Conservation (phyloP, 2,797 vertebrate genomes). For the Hipposideros larvatus region DNA sequence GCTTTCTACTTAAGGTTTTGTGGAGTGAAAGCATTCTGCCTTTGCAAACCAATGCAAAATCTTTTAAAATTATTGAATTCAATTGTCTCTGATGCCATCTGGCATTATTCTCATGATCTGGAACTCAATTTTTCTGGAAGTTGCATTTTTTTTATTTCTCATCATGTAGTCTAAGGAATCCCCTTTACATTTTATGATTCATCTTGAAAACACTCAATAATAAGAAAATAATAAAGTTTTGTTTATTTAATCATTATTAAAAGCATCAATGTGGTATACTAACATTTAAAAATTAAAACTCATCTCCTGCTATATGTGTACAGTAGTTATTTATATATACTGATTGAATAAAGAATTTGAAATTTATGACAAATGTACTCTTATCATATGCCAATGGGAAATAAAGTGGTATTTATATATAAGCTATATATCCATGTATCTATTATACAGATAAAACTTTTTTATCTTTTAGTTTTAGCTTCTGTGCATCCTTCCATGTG, state of each 20-base stretch:
- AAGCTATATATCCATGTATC: conserved; percentile 61
- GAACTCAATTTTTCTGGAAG: conserved; percentile 30
- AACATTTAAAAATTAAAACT: conserved; percentile 70
- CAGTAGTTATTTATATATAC: conserved; percentile 65
- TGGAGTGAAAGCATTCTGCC: not conserved
- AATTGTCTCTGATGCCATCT: not conserved
- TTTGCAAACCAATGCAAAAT: not conserved
- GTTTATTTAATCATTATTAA: conserved; percentile 56
- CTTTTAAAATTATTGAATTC: conserved; percentile 35
- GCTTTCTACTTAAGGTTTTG: not conserved
- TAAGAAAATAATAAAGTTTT: conserved; percentile 20
- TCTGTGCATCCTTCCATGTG: not conserved
- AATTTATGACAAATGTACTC: conserved; percentile 76
- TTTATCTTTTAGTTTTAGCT: conserved; percentile 65
- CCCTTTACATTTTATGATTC: conserved; percentile 6
- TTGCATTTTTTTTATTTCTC: not conserved
- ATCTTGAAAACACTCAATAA: conserved; percentile 47
- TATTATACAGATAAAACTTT: conserved; percentile 54
- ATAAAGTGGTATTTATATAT: conserved; percentile 81
- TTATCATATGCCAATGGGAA: conserved; percentile 70
- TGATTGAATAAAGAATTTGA: conserved; percentile 60
- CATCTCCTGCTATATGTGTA: conserved; percentile 49
- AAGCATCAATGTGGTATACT: conserved; percentile 21
- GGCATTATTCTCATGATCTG: not conserved
- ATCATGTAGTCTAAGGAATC: not conserved